phyloP scores from a whole-genome alignment of 2,888 invertebrate genomes.

The Caenorhabditis uteleia region DNA sequence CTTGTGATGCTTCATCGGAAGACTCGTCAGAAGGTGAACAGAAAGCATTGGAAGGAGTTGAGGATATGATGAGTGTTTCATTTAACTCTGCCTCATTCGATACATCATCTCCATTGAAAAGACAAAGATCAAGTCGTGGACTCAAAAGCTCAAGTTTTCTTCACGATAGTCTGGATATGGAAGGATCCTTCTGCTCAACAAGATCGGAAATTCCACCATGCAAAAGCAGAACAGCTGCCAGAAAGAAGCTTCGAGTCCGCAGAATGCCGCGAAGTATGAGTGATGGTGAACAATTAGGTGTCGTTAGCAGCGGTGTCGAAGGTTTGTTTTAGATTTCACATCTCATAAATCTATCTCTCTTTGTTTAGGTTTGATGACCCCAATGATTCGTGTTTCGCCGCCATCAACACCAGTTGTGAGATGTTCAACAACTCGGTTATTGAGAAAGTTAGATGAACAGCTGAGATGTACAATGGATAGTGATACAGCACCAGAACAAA shows the following conservation, averaged over 20 bases:
- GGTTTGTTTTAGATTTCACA: background rate
- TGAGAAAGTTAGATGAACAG: conserved; percentile 41
- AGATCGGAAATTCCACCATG: conserved; percentile 50
- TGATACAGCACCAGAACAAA: conserved; percentile 41
- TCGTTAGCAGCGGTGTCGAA: conserved; percentile 17
- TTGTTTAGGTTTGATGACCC: conserved; percentile 31
- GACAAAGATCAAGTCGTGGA: conserved; percentile 29
- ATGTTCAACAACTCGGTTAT: conserved; percentile 42
- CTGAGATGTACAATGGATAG: conserved; percentile 30
- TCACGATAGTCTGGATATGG: conserved; percentile 50
- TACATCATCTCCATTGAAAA: conserved; percentile 36
- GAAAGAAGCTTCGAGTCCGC: conserved; percentile 42
- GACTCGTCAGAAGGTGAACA: conserved; percentile 53
- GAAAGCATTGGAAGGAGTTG: conserved; percentile 1
- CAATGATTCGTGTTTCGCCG: conserved; percentile 44
- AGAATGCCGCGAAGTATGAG: conserved; percentile 58
- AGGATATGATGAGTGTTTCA: conserved; percentile 43
- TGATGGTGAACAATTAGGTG: conserved; percentile 59
- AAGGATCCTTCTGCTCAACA: conserved; percentile 58
- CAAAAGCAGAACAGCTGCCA: conserved; percentile 25
- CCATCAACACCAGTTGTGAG: conserved; percentile 42
- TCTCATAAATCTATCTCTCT: no score
- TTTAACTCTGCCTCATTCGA: conserved; percentile 43
- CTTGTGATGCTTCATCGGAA: conserved; percentile 59
- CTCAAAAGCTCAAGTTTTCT: conserved; percentile 29